These are phyloP conservation scores for Myocastor coypus DNA, from an alignment of 2,113 vertebrate genomes.

Conservation along the genomic window DNA sequence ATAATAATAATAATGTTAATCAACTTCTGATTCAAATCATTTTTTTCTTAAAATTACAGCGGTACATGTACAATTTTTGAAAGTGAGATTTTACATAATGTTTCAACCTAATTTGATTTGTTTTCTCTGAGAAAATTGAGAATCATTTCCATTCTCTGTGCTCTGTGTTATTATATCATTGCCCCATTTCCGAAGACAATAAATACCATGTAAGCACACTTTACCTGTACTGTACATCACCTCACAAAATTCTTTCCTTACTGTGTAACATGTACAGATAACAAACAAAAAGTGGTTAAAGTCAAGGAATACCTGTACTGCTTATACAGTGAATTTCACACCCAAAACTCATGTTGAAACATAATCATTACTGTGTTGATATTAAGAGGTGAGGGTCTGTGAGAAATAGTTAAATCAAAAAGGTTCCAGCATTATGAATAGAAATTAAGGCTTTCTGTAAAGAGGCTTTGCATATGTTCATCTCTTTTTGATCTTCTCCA, in stretches of 20 bases:
- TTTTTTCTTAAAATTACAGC: background rate
- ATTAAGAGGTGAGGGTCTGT: background rate
- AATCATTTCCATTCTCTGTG: background rate
- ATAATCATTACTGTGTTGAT: background rate
- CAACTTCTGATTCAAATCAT: constrained; percentile 71
- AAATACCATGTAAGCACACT: background rate
- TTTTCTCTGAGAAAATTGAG: background rate
- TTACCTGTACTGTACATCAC: background rate
- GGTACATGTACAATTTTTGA: background rate
- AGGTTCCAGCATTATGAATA: background rate
- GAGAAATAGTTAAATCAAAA: background rate
- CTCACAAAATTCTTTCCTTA: background rate
- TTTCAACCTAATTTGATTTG: background rate
- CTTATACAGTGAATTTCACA: background rate
- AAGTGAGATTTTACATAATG: background rate
- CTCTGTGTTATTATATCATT: background rate
- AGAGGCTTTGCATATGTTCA: background rate
- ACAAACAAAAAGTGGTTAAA: background rate
- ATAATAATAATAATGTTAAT: no score
- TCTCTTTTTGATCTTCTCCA: background rate
- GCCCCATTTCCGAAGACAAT: background rate
- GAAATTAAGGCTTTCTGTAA: background rate
- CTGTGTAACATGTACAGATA: background rate
- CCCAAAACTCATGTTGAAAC: background rate
- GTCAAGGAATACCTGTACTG: constrained; percentile 13